These are phyloP conservation scores for Melipona quadrifasciata DNA, from an alignment of 1,140 invertebrate genomes.

Conservation along the genomic window DNA sequence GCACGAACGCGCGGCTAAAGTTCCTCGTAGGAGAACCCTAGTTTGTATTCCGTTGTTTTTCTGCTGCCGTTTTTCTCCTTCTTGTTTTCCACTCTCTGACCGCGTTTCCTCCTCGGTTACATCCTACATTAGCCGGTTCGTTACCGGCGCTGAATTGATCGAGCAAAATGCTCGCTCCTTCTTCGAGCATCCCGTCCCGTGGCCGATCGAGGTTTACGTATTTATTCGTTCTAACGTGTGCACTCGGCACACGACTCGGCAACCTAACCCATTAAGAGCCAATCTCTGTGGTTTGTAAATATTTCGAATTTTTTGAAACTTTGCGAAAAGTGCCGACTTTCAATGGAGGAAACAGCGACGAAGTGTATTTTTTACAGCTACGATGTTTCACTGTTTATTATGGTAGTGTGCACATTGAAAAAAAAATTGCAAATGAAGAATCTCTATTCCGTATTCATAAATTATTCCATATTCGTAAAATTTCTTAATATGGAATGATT, in stretches of 20 bases:
- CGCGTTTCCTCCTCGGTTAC: slow-evolving; percentile 12
- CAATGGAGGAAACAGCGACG: too few species aligned
- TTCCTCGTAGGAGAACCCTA: slow-evolving; percentile 33
- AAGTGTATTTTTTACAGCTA: too few species aligned
- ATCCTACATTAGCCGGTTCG: slow-evolving; percentile 17
- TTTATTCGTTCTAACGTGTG: too few species aligned
- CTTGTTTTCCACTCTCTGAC: background rate
- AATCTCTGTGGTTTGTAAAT: too few species aligned
- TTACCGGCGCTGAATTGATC: background rate
- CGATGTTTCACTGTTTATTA: too few species aligned
- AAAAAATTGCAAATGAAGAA: too few species aligned
- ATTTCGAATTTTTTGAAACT: too few species aligned
- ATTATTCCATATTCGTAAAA: too few species aligned
- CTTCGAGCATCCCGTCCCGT: background rate
- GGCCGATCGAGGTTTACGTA: background rate
- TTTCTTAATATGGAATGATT: too few species aligned
- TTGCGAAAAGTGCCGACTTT: too few species aligned
- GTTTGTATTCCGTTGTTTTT: slow-evolving; percentile 27
- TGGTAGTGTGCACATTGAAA: too few species aligned
- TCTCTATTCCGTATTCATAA: too few species aligned
- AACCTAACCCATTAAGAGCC: background rate
- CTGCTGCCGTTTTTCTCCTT: background rate
- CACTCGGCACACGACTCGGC: background rate
- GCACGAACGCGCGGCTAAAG: slow-evolving; percentile 11
- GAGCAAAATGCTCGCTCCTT: background rate